Evolutionary conservation across 2,888 invertebrate species (phyloP).

Genomic region (Scaptodrosophila latifasciaeformis): DNA sequence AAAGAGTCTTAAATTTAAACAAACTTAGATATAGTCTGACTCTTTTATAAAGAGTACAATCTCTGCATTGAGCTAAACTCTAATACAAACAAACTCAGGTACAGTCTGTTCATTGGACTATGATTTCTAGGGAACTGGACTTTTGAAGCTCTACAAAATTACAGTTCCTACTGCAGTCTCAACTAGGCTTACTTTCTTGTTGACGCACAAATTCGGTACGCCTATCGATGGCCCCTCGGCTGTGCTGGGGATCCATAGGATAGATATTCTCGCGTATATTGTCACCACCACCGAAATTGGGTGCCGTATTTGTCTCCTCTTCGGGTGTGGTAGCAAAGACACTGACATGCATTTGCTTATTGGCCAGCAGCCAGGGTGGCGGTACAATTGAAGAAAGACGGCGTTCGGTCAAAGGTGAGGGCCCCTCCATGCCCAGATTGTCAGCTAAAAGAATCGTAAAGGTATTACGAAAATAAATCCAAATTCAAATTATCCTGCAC

Average conservation of each 20-base stretch:
- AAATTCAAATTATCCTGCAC: slow-evolving; percentile 68
- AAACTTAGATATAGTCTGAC: too few relatives aligned
- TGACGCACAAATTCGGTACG: slow-evolving; percentile 73
- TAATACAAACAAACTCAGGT: too few relatives aligned
- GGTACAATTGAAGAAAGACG: slow-evolving; percentile 77
- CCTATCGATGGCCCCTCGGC: slow-evolving; percentile 69
- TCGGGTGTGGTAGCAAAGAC: slow-evolving; percentile 73
- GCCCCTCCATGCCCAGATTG: slow-evolving; percentile 86
- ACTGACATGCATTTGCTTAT: slow-evolving; percentile 59
- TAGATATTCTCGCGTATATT: slow-evolving; percentile 73
- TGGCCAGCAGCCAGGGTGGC: slow-evolving; percentile 74
- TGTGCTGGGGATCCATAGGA: slow-evolving; percentile 71
- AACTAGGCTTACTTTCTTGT: slow-evolving; percentile 73
- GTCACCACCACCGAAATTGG: slow-evolving; percentile 44
- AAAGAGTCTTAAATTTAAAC: too few relatives aligned
- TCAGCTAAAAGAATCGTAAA: slow-evolving; percentile 83
- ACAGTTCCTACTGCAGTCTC: background rate
- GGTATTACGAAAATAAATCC: too few relatives aligned
- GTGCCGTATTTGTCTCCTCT: slow-evolving; percentile 55
- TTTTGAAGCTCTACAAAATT: too few relatives aligned
- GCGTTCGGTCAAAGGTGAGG: slow-evolving; percentile 76
- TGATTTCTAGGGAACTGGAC: too few relatives aligned
- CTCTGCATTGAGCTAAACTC: too few relatives aligned
- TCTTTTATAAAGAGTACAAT: too few relatives aligned
- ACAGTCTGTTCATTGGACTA: too few relatives aligned